Conservation (phyloP, 2,797 vertebrate genomes). For the Rhinogobio ventralis region DNA sequence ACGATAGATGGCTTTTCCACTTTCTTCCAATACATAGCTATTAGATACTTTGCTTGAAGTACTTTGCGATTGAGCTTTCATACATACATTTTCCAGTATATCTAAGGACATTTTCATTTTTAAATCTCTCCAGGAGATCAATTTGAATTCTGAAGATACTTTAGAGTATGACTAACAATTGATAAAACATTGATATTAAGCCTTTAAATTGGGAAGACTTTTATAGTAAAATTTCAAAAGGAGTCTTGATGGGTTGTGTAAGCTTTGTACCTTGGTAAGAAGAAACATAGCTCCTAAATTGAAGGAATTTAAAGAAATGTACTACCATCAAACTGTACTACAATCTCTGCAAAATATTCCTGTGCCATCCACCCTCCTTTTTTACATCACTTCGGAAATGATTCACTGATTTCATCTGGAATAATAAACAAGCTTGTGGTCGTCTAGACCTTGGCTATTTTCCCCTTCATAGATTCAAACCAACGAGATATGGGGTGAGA, state of each 20-base stretch:
- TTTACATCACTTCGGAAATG: background rate
- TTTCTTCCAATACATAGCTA: too few species aligned
- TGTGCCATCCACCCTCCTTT: background rate
- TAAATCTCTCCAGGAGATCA: too few species aligned
- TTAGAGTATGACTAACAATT: background rate
- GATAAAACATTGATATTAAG: background rate
- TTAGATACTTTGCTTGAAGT: too few species aligned
- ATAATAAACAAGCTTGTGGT: background rate
- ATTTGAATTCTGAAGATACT: background rate
- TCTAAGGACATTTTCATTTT: too few species aligned
- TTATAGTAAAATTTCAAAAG: background rate
- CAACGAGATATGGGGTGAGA: too few species aligned
- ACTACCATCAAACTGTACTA: background rate
- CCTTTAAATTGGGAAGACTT: background rate
- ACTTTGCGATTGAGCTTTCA: too few species aligned
- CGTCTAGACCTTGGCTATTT: too few species aligned
- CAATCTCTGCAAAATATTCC: background rate
- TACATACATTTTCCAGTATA: too few species aligned
- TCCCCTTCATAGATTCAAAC: too few species aligned
- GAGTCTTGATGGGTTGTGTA: too few species aligned
- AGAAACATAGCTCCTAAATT: background rate
- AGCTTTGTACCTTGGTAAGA: background rate
- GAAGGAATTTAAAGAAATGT: background rate
- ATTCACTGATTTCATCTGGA: background rate
- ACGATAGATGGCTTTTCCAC: too few species aligned